These are phyloP conservation scores for Knipowitschia caucasica DNA, from an alignment of 2,797 vertebrate genomes.

Conservation along the genomic window DNA sequence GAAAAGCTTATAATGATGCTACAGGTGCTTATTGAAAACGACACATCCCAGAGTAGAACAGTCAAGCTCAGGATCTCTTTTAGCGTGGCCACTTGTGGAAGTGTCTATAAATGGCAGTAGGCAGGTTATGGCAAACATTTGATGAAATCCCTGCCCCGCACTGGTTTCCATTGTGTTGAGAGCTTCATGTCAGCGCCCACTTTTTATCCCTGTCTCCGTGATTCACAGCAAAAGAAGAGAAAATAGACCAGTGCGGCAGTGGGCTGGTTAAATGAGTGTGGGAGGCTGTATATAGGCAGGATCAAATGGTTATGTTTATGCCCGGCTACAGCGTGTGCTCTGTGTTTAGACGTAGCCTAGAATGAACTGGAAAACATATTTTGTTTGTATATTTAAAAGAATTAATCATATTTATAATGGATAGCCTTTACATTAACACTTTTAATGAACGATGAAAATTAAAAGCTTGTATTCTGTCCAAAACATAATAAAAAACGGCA, in stretches of 20 bases:
- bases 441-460: not conserved
- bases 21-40: not conserved
- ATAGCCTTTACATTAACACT: too few relatives aligned
- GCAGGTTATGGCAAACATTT: slow-evolving; percentile 20
- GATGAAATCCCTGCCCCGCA: slow-evolving; percentile 3
- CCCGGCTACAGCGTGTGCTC: too few relatives aligned
- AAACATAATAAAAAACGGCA: too few relatives aligned
- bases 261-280: slow-evolving; percentile 55
- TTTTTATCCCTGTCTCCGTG: slow-evolving; percentile 33
- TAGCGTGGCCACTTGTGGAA: not conserved
- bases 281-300: slow-evolving; percentile 55
- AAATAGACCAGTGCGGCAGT: slow-evolving; percentile 48
- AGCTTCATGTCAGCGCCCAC: slow-evolving; percentile 32
- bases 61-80: not conserved
- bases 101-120: slow-evolving; percentile 5
- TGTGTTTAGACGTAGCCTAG: slow-evolving; percentile 11
- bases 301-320: slow-evolving; percentile 62
- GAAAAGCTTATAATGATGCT: not conserved
- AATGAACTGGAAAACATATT: not conserved
- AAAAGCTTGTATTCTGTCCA: too few relatives aligned
- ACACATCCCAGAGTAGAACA: not conserved
- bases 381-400: not conserved
- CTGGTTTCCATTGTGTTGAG: slow-evolving; percentile 44
- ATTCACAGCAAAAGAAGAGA: slow-evolving; percentile 43
- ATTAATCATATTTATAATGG: too few relatives aligned